A percentile compares a stretch with the other conserved stretches of the same genome.
phyloP scores from a whole-genome alignment of 2,113 vertebrate genomes.

The Theristicus caerulescens region DNA sequence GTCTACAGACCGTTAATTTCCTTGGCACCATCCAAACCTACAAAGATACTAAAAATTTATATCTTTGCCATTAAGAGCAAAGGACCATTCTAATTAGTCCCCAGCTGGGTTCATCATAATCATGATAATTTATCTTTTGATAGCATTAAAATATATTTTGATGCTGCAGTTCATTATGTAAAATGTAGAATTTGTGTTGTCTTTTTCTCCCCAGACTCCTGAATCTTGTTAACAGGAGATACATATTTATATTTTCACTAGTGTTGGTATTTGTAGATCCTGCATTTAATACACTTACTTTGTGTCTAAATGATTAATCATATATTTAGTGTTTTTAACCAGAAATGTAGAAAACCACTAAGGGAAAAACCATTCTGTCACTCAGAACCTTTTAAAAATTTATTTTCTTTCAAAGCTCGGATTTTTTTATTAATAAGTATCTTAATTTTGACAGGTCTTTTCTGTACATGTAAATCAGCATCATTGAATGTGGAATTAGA shows the following conservation, averaged over 20 bases:
- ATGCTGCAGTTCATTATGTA: not conserved
- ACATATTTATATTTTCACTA: not conserved
- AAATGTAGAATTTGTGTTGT: not conserved
- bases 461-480: slow-evolving; percentile 3
- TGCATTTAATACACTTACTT: not conserved
- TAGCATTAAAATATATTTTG: not conserved
- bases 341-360: not conserved
- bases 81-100: not conserved
- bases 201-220: not conserved
- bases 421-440: not conserved
- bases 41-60: not conserved
- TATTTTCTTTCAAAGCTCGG: not conserved
- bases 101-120: not conserved
- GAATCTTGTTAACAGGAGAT: not conserved
- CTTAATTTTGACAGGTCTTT: slow-evolving; percentile 19
- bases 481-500: slow-evolving; percentile 41
- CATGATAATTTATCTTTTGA: not conserved
- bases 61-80: not conserved
- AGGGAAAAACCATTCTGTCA: not conserved
- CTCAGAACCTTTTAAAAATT: not conserved
- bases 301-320: slow-evolving; percentile 1
- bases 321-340: not conserved
- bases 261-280: not conserved
- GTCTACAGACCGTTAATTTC: not conserved
- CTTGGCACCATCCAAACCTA: not conserved